Conservation (phyloP, 2,113 vertebrate species). For the Pongo pygmaeus region DNA sequence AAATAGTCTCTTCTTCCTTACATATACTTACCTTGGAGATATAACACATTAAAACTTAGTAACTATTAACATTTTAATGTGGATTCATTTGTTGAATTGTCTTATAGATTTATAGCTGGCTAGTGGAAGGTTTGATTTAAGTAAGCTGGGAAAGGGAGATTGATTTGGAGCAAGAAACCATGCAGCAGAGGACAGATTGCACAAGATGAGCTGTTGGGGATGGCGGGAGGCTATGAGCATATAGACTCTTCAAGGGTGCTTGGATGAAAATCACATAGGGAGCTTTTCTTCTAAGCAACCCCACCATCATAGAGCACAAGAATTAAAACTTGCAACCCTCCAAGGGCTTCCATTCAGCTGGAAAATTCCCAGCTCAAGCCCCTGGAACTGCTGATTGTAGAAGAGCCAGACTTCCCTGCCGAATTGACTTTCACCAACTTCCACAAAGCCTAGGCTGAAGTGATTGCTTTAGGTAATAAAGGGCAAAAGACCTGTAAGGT, state of each 20-base stretch:
- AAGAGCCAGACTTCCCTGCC: not conserved
- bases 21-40: not conserved
- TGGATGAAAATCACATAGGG: not conserved
- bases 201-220: accelerated
- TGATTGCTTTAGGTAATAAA: not conserved
- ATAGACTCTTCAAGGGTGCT: not conserved
- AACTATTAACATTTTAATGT: not conserved
- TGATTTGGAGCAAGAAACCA: not conserved
- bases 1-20: not conserved
- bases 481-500: not conserved
- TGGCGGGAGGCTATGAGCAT: not conserved
- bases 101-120: not conserved
- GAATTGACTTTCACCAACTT: not conserved
- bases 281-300: not conserved
- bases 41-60: not conserved
- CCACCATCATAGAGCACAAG: not conserved
- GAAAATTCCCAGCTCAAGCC: not conserved
- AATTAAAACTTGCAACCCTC: not conserved
- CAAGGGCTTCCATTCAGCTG: not conserved
- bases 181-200: not conserved
- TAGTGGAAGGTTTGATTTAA: not conserved
- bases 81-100: not conserved
- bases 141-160: not conserved
- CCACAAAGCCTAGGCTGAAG: not conserved
- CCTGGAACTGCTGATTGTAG: not conserved